Evolutionary conservation across 2,888 invertebrate genomes (phyloP), one percentile per base, ranked within the genome.

Genomic region (Drosophila mettleri): DNA sequence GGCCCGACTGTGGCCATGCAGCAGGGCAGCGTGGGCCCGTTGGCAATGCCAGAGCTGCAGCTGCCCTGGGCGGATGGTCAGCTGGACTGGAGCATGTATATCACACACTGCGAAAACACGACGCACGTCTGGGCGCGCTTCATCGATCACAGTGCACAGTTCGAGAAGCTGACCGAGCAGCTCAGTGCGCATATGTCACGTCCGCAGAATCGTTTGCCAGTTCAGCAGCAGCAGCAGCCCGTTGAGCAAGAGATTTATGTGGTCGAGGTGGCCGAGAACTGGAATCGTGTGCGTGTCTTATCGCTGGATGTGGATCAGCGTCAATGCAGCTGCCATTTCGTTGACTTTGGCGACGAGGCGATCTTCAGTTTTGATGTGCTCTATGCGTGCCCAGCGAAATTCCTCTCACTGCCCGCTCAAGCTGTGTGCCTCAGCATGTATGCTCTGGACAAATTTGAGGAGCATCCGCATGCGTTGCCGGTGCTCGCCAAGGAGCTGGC

Each of bases 341-440:
- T 97, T 10, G 97, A 97, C 91, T 94, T 94, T 74, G 97, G 97
- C 0, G 96, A 96, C 75, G 95, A 94, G 69, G 95, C 94, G 48
- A 90, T 91, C 16, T 93, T 95, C 24, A 79, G 92, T 5, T 91
- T 93, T 12, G 90, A 93, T 27, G 93, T 93, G 65, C 93, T 97
- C 27, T 94, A 65, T 22, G 93, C 77, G 49, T 82, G 93, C 93
- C 27, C 93, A 95, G 52, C 94, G 1, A 93, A 94, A 67, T 97
- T 96, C 85, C 93, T 95, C 12, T 91, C 91, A 53, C 91, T 96
- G 22, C 94, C 96, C 16, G 94, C 95, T 0, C 97, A 97, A 93
- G 96, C 95, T 24, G 93, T 96, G 64, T 94, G 95, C 72, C 94
- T 96, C 73, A 94, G 94, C 18, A 91, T 96, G 83, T 94, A 94